phyloP scores from a whole-genome alignment of 2,113 vertebrate genomes.

The Callospermophilus lateralis region DNA sequence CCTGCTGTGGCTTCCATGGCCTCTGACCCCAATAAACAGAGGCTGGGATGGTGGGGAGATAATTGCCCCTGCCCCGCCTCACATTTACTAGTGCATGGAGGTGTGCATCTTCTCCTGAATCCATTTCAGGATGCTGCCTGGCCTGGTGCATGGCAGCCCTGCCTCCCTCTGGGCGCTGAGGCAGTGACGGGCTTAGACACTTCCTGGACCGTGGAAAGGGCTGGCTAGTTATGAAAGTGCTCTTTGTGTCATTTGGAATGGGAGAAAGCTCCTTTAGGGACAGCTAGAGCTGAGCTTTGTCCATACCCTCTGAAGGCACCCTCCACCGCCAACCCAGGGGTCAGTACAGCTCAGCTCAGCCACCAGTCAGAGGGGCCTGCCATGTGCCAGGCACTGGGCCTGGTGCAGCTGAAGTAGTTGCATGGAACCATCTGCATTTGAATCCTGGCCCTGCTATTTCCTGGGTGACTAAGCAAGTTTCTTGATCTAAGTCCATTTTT shows the following conservation, averaged over 20 bases:
- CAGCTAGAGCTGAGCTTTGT: background rate
- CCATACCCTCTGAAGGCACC: background rate
- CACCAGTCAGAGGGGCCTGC: background rate
- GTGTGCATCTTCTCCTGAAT: background rate
- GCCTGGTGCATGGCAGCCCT: background rate
- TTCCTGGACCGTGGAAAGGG: background rate
- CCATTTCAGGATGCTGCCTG: background rate
- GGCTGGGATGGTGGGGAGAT: background rate
- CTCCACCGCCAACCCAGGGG: no score
- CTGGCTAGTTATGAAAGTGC: background rate
- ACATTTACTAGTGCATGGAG: background rate
- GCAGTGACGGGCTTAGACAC: background rate
- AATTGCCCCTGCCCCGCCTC: background rate
- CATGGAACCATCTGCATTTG: background rate
- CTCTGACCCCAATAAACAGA: slow-evolving; percentile 58
- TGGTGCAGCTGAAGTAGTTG: background rate
- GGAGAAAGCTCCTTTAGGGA: background rate
- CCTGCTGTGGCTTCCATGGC: background rate
- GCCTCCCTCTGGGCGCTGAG: background rate
- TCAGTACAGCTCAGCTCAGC: background rate
- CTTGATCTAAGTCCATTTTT: background rate
- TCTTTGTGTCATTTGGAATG: background rate
- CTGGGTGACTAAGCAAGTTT: background rate
- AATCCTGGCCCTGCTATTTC: background rate
- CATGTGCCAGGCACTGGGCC: background rate